Base-by-base conservation (phyloP, 2,888 invertebrate species). In the Lepidocyrtinus sp. region DNA sequence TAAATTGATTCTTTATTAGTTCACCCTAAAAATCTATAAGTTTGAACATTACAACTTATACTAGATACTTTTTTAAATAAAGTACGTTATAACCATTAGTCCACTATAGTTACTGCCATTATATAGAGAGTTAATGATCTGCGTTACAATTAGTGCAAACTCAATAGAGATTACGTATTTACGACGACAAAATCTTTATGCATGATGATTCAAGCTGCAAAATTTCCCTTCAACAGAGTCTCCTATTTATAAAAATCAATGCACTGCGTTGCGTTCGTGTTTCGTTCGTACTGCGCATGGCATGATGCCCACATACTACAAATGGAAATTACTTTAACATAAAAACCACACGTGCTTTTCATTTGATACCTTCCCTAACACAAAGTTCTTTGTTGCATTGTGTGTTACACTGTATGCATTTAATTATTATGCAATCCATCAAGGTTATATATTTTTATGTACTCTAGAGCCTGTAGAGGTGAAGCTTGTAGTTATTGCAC, bases 381-480 rank as follows among this genome's bases (percentile, higher is more conserved):
- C 36, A 36, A 36, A 9, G 7, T 36, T 36, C 12, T 36, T 36
- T 36, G 15, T 50, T n/a, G n/a, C n/a, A n/a, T n/a, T n/a, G n/a
- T n/a, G 15, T n/a, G n/a, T 15, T 55, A 19, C 7, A 17, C 19
- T 55, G 7, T 55, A 75, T 59, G 61, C 68, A 77, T 78, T 78
- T 79, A 74, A 79, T 79, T 79, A 79, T 79, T 79, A 79, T 70
- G 79, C 74, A 79, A 79, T 79, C 27, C 45, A 36, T 69, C 79
- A 79, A 79, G 79, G 79, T 64, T 79, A 59, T 19, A 12, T 9
- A n/a, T 12, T 19, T 59, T 59, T 21, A 59, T 59, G 59, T 59
- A 59, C 21, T 59, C 21, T 50, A 36, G 5, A 36, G 5, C 12
- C 36, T 12, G 36, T 36, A 5, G 36, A 7, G 36, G 59, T 22